Base-by-base conservation (phyloP, 2,888 invertebrate genomes). In the Scelioninae gen. 1 region DNA sequence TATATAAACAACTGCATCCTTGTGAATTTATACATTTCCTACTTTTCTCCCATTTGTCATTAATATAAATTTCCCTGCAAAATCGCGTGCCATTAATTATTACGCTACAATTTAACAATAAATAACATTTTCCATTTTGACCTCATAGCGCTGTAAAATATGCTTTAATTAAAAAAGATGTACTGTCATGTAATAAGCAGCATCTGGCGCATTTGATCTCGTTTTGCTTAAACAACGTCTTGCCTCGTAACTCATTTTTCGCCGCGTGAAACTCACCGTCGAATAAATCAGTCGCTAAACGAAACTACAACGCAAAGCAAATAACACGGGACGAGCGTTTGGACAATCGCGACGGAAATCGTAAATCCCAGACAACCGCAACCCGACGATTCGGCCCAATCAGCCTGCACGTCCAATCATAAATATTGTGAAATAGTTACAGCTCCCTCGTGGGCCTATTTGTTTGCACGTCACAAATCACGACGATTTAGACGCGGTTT, bases 241-340 rank as follows among this genome's bases (percentile, higher is more conserved):
- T 23, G 23, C 23, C 23, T 40, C 60, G 45, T 60, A 60, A 45
- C 13, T 45, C 60, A 60, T 60, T 45, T 60, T 31, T 45, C 55
- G 15, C n/a, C 31, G 45, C 13, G 38, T 29, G 9, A 45, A 45
- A 45, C 45, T 43, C 31, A n/a, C 45, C n/a, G 40, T 23, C 56
- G n/a, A 45, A 60, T 60, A 60, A 60, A 60, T 60, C 60, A 40
- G 43, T 40, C 13, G 16, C 45, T 7, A 31, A 45, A 38, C 10
- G n/a, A 60, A 43, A 60, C 16, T 45, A 13, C 60, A 45, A 45
- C 55, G 34, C n/a, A 34, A 55, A 55, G n/a, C 55, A 55, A 55
- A 55, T 55, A 32, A 55, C 47, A 13, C 13, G 53, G 29, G 53
- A 31, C 8, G 1, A 40, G 40, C 23, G 23, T 16, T 45, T 43